A percentile compares a stretch with the other conserved stretches of the same genome.
Conservation (phyloP, 2,797 vertebrate genomes). For the Erithacus rubecula region DNA sequence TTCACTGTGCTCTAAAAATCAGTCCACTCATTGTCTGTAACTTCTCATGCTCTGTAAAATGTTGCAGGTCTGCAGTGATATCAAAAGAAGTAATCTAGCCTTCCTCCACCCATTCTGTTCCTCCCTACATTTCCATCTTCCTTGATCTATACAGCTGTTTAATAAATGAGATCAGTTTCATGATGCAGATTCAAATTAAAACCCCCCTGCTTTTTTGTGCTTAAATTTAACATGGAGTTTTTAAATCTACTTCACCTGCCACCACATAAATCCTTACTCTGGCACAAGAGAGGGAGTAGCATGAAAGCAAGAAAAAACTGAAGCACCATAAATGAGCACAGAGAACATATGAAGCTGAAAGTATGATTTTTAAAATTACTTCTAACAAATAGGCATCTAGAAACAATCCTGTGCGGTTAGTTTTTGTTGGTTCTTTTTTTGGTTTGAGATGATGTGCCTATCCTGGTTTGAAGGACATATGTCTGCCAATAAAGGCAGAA, state of each 20-base stretch:
- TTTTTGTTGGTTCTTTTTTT: neutral
- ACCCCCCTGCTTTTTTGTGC: neutral
- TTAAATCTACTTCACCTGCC: slow-evolving; percentile 31
- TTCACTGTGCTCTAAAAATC: slow-evolving; percentile 3
- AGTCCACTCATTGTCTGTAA: neutral
- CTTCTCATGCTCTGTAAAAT: neutral
- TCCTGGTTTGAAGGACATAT: no score
- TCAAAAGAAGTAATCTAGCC: neutral
- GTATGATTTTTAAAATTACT: neutral
- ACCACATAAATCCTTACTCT: slow-evolving; percentile 23
- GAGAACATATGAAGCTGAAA: neutral
- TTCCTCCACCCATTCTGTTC: neutral
- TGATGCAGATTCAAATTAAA: neutral
- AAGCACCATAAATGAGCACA: neutral
- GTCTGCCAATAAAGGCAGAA: no score
- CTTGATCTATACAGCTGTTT: neutral
- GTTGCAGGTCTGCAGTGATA: slow-evolving; percentile 12
- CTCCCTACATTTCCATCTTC: neutral
- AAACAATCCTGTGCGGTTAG: neutral
- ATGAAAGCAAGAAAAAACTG: neutral
- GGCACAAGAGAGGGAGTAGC: neutral
- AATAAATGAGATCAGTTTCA: neutral
- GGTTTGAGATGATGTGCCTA: neutral
- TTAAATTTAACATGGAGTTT: neutral
- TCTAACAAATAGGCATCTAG: neutral